Evolutionary conservation across 1,140 invertebrate genomes (phyloP), one percentile per base, ranked within the genome.

Genomic region (Paraescarpia echinospica): DNA sequence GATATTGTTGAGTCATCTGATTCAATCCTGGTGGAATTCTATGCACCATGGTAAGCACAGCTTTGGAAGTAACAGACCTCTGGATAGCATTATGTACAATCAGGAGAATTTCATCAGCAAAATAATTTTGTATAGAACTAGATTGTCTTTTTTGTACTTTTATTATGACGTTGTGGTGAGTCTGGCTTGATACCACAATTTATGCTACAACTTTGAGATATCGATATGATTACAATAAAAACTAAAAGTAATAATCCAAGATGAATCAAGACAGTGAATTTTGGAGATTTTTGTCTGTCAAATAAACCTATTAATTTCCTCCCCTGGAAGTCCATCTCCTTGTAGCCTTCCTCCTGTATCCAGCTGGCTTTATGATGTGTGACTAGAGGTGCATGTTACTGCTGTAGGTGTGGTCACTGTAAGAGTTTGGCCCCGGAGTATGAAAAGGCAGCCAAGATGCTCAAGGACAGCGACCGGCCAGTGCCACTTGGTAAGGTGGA

Each of bases 391-490:
- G 41, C 92, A 34, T 92, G 92, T 34, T 89, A 33, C n/a, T 92
- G 59, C 33, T 93, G 48, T 94, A 95, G 94, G 94, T 94, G 94
- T 95, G 97, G 97, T 94, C 94, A 94, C 92, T 94, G 94, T 89
- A 94, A 94, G 91, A 97, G 97, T 95, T 96, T 99, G 93, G 99
- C 99, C 94, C 99, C 99, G 27, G 99, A 99, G 96, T 99, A 98
- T 96, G 98, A 99, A 90, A 98, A 98, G 96, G 99, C 99, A 93
- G 98, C 99, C 34, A 97, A 98, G 94, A 95, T 97, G 92, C 96
- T 99, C 8, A 97, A 98, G 94, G 97, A 97, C 93, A 98, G 98
- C 95, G 99, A 99, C 34, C 95, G 95, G 12, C 96, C 96, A 35
- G 95, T 97, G 35, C 93, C 94, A 33, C 93, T 97, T 77, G 96